Base-by-base conservation (phyloP, 2,797 vertebrate genomes). In the Psittacula derbiana region DNA sequence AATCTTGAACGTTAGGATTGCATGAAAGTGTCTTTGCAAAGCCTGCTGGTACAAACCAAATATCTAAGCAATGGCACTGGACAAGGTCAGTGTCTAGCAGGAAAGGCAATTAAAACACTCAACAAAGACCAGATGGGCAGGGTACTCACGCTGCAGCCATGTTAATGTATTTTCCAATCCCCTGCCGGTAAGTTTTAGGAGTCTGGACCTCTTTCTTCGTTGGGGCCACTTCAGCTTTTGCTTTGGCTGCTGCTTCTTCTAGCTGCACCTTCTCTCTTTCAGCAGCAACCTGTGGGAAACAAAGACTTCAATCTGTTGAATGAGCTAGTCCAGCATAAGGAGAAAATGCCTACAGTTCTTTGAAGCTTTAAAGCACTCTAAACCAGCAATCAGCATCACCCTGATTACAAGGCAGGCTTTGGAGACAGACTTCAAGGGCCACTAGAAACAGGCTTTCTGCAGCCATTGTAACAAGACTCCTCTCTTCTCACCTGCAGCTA, bases 101-200 rank as follows among this genome's bases (percentile, higher is more conserved):
- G 30, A 75, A 80, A 70, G 15, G 38, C 47, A 83, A 58, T 41
- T 44, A 65, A 76, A 81, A 79, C 24, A 38, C 33, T 80, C 18
- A 40, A 33, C 23, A 72, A 65, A 57, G 73, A 67, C 44, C 24
- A 86, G 53, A 14, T 2, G 50, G 62, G 50, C 44, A 60, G 19
- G 28, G 55, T 50, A 98, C 99, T 99, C 97, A 99, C 99, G 88
- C 79, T 46, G 98, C 97, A 41, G 97, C 94, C 15, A 98, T 98
- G 97, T 98, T 99, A 97, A 99, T 99, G 96, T 99, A 99, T 95
- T 99, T 99, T 86, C 99, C 99, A 57, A 99, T 98, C 4, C 99
- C 99, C 53, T 98, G 95, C 36, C 98, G 98, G 93, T 99, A 99
- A 2, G 98, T 98, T 97, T 99, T 99, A 17, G 98, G 99, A 8